phyloP scores from a whole-genome alignment of 2,888 invertebrate species.

The Melinaea marsaeus region DNA sequence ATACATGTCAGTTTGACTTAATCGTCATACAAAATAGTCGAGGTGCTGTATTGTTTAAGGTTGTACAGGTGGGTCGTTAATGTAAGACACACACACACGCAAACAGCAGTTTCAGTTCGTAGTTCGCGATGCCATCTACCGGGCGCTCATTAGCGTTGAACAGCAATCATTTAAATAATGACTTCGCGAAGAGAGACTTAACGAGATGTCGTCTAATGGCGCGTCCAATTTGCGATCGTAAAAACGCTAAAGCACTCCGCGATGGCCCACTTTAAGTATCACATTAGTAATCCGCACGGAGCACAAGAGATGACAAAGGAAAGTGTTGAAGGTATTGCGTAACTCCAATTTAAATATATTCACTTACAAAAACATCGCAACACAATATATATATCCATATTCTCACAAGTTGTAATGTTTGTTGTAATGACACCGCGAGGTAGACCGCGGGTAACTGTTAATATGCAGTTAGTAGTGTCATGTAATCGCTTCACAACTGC shows the following conservation, averaged over 20 bases:
- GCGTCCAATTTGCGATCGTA: constrained; percentile 4
- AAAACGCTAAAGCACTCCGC: constrained; percentile 6
- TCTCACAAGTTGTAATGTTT: constrained; percentile 30
- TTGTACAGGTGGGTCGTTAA: not conserved
- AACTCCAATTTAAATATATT: constrained; percentile 47
- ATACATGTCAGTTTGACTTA: too few relatives aligned
- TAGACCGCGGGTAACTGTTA: constrained; percentile 1
- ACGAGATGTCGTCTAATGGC: constrained; percentile 5
- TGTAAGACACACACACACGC: not conserved
- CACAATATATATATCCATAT: too few relatives aligned
- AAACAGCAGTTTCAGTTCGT: constrained; percentile 36
- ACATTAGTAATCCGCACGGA: constrained; percentile 48
- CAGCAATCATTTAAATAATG: constrained; percentile 5
- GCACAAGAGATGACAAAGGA: constrained; percentile 57
- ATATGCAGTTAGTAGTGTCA: not conserved
- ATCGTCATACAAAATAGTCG: too few relatives aligned
- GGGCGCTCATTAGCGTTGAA: constrained; percentile 13
- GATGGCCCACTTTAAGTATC: constrained; percentile 23
- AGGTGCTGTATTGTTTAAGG: too few relatives aligned
- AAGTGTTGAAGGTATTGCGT: constrained; percentile 61
- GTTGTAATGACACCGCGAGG: constrained; percentile 9
- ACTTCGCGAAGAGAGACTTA: constrained; percentile 2
- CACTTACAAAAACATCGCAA: constrained; percentile 38
- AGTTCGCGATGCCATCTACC: constrained; percentile 46
- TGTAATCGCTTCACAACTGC: not conserved